A percentile compares a stretch with the other conserved stretches of the same genome.
These are phyloP conservation scores for Bombylius major DNA, from an alignment of 2,888 invertebrate species.

Conservation along the genomic window DNA sequence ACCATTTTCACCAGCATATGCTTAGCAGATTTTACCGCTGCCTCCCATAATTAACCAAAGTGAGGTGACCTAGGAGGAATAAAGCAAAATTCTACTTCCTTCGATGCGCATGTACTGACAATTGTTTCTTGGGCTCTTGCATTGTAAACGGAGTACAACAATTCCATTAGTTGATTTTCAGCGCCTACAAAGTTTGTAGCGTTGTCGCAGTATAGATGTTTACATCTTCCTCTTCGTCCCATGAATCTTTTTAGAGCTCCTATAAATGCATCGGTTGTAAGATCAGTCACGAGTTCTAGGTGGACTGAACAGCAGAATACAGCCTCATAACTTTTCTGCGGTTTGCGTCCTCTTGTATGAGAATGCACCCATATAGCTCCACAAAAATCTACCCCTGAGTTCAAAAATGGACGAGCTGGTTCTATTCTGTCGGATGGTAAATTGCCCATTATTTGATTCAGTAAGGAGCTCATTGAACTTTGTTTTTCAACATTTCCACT, in stretches of 20 bases:
- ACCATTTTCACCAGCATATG: too few species aligned
- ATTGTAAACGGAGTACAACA: not conserved
- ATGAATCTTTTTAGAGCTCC: too few species aligned
- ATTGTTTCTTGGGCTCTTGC: not conserved
- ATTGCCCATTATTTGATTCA: slow-evolving; percentile 19
- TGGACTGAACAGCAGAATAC: slow-evolving; percentile 12
- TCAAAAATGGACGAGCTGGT: slow-evolving; percentile 7
- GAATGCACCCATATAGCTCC: too few species aligned
- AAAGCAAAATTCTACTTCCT: not conserved
- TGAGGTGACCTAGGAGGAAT: not conserved
- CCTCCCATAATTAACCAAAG: too few species aligned
- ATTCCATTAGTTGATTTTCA: not conserved
- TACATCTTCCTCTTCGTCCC: too few species aligned
- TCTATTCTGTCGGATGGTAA: slow-evolving; percentile 14
- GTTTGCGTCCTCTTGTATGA: slow-evolving; percentile 2
- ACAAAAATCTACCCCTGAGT: too few species aligned
- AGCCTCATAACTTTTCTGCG: slow-evolving; percentile 10
- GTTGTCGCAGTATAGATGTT: too few species aligned
- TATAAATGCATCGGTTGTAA: slow-evolving; percentile 8
- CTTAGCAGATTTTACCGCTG: too few species aligned
- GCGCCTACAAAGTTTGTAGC: slow-evolving; percentile 10
- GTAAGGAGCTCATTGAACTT: not conserved
- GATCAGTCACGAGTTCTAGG: slow-evolving; percentile 8
- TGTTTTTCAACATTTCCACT: not conserved
- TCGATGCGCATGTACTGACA: not conserved